Percentiles rank a stretch among this genome's conserved stretches.
phyloP scores from a whole-genome alignment of 2,888 invertebrate species.

The Spilarctia lutea region DNA sequence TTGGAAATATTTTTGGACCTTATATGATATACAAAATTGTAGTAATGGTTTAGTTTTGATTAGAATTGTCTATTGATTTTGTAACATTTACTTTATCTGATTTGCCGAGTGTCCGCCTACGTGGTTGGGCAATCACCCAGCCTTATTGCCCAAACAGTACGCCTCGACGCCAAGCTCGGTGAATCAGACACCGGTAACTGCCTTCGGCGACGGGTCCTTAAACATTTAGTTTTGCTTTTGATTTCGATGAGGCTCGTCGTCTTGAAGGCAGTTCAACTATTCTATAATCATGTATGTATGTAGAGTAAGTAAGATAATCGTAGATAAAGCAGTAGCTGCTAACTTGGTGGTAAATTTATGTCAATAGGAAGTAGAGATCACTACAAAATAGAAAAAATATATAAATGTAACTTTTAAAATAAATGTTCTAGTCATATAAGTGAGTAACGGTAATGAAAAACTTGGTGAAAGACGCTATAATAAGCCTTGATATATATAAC shows the following conservation, averaged over 20 bases:
- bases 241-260: constrained; percentile 64
- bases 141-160: constrained; percentile 90
- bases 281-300: constrained; percentile 84
- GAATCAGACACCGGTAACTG: constrained; percentile 74
- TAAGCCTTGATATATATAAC: constrained; percentile 80
- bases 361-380: constrained; percentile 81
- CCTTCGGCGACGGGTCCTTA: constrained; percentile 68
- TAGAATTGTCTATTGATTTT: constrained; percentile 47
- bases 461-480: constrained; percentile 86
- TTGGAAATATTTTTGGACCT: constrained; percentile 82
- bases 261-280: constrained; percentile 64
- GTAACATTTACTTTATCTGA: constrained; percentile 69
- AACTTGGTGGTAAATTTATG: constrained; percentile 86
- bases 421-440: constrained; percentile 83
- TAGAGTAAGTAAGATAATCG: constrained; percentile 83
- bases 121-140: constrained; percentile 91
- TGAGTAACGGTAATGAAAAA: constrained; percentile 77
- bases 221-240: constrained; percentile 59
- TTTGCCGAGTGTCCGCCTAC: constrained; percentile 85
- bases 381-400: constrained; percentile 77
- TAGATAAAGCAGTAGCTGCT: constrained; percentile 78
- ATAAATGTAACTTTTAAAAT: constrained; percentile 76
- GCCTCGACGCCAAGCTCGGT: constrained; percentile 76
- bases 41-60: constrained; percentile 52
- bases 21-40: constrained; percentile 74